Base-by-base conservation (phyloP, 1,140 invertebrate genomes). In the Caenorhabditis tropicalis region DNA sequence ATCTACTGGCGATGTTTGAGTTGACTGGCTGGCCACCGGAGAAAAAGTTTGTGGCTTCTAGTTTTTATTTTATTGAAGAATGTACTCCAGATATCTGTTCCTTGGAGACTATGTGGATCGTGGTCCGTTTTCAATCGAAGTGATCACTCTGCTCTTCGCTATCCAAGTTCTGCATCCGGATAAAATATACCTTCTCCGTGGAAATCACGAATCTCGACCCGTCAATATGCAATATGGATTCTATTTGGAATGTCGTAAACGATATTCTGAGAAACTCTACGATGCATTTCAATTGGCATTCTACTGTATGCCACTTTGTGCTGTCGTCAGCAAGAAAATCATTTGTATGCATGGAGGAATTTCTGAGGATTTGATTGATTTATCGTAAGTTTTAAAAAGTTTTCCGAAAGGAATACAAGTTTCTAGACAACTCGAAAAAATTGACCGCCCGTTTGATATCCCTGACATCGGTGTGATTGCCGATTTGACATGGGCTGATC, bases 111-210 rank as follows among this genome's bases (percentile, higher is more conserved):
- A 93, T 89, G 93, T 93, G 86, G 93, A 93, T 88, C 89, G 93
- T 87, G 93, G 93, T 70, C 92, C 92, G 85, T 93, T 92, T 87
- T 92, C 91, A 85, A 91, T 93, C 87, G 93, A 93, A 90, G 92
- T 93, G 43, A 85, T 90, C 27, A 80, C 80, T 43, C 84, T 90
- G 9, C 83, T 90, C 29, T 88, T 90, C 65, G 86, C 88, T 24
- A 94, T 93, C 89, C 94, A 94, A 90, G 96, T 98, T 93, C 58
- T 97, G 87, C 99, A 99, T 93, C 98, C 98, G 88, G 97, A 99
- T 92, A 94, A 97, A 91, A 98, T 99, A 51, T 98, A 96, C 85
- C 92, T 99, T 88, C 97, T 98, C 86, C 94, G 96, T 90, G 96
- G 96, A 33, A 98, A 98, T 92, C 96, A 98, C 90, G 96, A 98